Evolutionary conservation across 2,113 vertebrate species (phyloP).

Genomic region (Vidua macroura): DNA sequence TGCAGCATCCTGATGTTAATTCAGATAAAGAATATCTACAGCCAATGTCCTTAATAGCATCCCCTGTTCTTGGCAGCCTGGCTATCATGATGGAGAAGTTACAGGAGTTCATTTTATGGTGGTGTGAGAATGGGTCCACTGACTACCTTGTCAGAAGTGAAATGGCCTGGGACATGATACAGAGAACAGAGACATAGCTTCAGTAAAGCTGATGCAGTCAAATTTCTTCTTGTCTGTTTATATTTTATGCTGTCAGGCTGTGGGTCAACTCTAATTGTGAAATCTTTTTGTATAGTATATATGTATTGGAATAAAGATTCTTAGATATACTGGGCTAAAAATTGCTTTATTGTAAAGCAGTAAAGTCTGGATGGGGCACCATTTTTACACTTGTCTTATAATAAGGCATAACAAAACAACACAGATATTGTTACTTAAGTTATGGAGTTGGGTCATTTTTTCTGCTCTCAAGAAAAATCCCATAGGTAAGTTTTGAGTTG

Average conservation of each 20-base stretch:
- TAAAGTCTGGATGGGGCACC: not conserved
- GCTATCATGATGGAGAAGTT: not conserved
- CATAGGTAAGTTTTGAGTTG: not conserved
- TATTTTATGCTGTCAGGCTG: not conserved
- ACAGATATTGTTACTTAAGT: not conserved
- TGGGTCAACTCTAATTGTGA: not conserved
- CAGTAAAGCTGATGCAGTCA: not conserved
- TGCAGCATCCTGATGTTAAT: not conserved
- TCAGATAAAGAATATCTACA: not conserved
- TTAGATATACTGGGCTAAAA: not conserved
- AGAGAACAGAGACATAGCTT: not conserved
- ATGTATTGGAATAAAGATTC: not conserved
- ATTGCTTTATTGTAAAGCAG: not conserved
- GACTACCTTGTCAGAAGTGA: not conserved
- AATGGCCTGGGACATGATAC: not conserved
- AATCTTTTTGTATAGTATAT: not conserved
- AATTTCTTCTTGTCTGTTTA: not conserved
- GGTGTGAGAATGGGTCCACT: not conserved
- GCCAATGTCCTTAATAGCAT: not conserved
- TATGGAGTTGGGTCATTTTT: not conserved
- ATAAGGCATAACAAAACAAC: not conserved
- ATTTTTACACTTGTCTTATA: not conserved
- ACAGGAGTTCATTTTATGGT: not conserved
- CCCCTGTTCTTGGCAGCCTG: not conserved
- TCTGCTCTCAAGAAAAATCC: not conserved